Conservation (phyloP, 1,140 invertebrate genomes). For the Theocolax elegans region DNA sequence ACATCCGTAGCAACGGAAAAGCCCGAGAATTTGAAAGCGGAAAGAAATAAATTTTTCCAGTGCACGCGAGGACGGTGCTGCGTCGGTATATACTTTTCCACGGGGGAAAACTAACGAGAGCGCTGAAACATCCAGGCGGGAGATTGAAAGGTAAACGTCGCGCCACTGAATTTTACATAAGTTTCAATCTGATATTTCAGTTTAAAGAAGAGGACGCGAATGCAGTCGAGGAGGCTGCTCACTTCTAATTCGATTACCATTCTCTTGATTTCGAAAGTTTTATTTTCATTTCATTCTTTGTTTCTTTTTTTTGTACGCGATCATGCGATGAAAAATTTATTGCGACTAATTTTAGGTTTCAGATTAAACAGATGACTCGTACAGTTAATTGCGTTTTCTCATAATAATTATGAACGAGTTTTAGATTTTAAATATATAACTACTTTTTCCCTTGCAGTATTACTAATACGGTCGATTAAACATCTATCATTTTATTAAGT, state of each 20-base stretch:
- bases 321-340: conserved; percentile 12
- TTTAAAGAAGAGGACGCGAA: background rate
- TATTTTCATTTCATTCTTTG: too few relatives aligned
- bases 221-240: background rate
- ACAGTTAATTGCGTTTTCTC: too few relatives aligned
- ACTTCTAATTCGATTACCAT: conserved; percentile 6
- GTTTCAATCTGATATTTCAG: conserved; percentile 28
- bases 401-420: too few relatives aligned
- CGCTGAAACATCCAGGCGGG: background rate
- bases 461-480: too few relatives aligned
- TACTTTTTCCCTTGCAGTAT: too few relatives aligned
- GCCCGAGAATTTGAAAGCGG: too few relatives aligned
- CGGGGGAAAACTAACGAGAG: conserved; percentile 3
- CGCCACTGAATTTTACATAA: conserved; percentile 30
- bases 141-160: conserved; percentile 32
- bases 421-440: too few relatives aligned
- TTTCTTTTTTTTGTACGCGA: too few relatives aligned
- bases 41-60: background rate
- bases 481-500: too few relatives aligned
- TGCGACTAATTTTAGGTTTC: too few relatives aligned
- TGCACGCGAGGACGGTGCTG: background rate
- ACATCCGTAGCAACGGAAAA: background rate
- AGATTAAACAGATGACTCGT: too few relatives aligned
- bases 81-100: background rate
- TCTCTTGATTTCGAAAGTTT: background rate